Evolutionary conservation across 2,113 vertebrate genomes (phyloP).

Genomic region (Corythornis cristatus): DNA sequence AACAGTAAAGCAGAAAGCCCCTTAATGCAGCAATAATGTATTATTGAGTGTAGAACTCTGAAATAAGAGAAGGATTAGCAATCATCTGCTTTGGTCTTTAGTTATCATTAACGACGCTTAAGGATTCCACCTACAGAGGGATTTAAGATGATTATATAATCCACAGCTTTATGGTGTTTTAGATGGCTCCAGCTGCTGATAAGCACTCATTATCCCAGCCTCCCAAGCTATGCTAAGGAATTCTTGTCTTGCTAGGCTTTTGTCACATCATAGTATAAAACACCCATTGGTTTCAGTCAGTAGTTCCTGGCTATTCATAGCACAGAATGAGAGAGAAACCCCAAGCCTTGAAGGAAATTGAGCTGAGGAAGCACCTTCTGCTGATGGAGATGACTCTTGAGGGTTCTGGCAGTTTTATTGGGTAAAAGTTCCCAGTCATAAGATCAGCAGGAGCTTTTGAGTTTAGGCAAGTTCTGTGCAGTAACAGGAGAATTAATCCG

Average conservation of each 20-base stretch:
- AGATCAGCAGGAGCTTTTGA: background rate
- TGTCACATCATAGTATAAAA: background rate
- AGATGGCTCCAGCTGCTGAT: background rate
- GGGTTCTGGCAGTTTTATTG: background rate
- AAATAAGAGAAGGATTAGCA: background rate
- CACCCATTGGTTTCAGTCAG: background rate
- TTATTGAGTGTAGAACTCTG: background rate
- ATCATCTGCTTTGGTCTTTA: constrained; percentile 19
- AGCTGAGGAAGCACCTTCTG: background rate
- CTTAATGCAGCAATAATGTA: background rate
- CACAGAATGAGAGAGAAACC: background rate
- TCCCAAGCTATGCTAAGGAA: background rate
- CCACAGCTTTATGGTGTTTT: background rate
- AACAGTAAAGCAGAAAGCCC: background rate
- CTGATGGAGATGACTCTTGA: background rate
- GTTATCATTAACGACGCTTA: background rate
- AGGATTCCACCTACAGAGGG: background rate
- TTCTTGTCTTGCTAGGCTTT: background rate
- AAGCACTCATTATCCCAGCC: background rate
- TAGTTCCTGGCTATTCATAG: background rate
- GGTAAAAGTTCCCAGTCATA: background rate
- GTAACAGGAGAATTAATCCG: background rate
- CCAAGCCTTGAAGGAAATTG: background rate
- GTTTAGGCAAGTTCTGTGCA: background rate
- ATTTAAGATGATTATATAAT: constrained; percentile 29